These are phyloP conservation scores for Formica exsecta DNA, from an alignment of 1,140 invertebrate genomes.

Conservation along the genomic window DNA sequence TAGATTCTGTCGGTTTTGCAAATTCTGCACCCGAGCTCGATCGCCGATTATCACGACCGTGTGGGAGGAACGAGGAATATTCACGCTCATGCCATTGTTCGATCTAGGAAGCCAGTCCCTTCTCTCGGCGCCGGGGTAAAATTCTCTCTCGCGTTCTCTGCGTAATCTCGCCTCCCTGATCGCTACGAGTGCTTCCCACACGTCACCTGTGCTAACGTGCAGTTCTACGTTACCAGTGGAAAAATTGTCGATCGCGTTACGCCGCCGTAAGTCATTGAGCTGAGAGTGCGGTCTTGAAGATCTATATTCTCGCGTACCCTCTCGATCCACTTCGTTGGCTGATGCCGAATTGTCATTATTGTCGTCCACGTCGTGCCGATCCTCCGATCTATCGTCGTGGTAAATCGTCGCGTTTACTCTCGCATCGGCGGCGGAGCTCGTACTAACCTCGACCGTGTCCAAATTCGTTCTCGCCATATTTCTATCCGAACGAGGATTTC, in stretches of 20 bases:
- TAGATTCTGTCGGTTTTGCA: conserved; percentile 78
- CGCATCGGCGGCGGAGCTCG: conserved; percentile 38
- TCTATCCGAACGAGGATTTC: conserved; percentile 68
- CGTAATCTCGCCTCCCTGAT: conserved; percentile 89
- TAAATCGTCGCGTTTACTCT: conserved; percentile 38
- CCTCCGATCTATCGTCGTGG: conserved; percentile 53
- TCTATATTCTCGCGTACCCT: conserved; percentile 68
- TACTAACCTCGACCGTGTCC: conserved; percentile 72
- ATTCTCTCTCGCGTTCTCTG: conserved; percentile 84
- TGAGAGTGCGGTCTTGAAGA: conserved; percentile 61
- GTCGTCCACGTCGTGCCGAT: conserved; percentile 61
- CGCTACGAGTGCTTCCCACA: conserved; percentile 90
- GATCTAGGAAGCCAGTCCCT: conserved; percentile 74
- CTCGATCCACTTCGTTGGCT: conserved; percentile 53
- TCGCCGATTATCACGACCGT: conserved; percentile 85
- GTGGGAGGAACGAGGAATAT: conserved; percentile 79
- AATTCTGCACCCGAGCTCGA: conserved; percentile 72
- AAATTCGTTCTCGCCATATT: conserved; percentile 70
- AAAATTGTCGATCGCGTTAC: conserved; percentile 78
- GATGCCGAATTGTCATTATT: conserved; percentile 60
- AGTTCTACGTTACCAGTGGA: conserved; percentile 83
- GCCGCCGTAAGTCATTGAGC: conserved; percentile 72
- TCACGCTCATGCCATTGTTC: conserved; percentile 76
- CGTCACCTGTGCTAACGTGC: conserved; percentile 87
- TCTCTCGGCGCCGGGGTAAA: conserved; percentile 62